These are phyloP conservation scores for Oostethus manadensis DNA, from an alignment of 2,113 vertebrate species.

Conservation along the genomic window DNA sequence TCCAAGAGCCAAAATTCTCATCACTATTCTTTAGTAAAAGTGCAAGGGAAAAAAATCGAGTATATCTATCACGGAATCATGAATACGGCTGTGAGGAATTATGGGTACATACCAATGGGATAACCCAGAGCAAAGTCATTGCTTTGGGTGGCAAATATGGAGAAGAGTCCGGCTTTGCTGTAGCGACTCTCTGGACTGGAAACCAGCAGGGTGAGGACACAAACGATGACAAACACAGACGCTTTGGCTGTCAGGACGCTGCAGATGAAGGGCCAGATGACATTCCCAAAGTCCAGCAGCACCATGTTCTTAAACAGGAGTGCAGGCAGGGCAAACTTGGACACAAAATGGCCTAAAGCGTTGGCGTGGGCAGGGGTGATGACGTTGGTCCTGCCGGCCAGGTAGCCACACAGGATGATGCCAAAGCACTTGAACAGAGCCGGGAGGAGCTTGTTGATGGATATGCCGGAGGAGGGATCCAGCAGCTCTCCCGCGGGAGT, in stretches of 20 bases:
- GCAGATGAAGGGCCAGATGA: slow-evolving; percentile 93
- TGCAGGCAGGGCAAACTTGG: slow-evolving; percentile 93
- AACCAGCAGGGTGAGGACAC: slow-evolving; percentile 84
- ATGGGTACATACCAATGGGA: slow-evolving; percentile 86
- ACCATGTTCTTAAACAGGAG: slow-evolving; percentile 98
- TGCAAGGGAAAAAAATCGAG: too few relatives aligned
- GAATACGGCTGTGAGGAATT: background rate
- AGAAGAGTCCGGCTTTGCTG: slow-evolving; percentile 93
- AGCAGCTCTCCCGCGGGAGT: slow-evolving; percentile 1
- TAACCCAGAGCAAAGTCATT: slow-evolving; percentile 98
- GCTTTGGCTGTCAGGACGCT: slow-evolving; percentile 92
- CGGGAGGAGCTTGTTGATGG: slow-evolving; percentile 89
- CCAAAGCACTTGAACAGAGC: slow-evolving; percentile 95
- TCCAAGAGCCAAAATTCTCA: too few relatives aligned
- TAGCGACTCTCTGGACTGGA: slow-evolving; percentile 82
- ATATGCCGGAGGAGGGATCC: slow-evolving; percentile 77
- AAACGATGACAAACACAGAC: slow-evolving; percentile 84
- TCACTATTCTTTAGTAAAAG: too few relatives aligned
- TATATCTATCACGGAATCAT: too few relatives aligned
- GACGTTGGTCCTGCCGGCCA: slow-evolving; percentile 86
- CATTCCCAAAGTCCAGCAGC: slow-evolving; percentile 86
- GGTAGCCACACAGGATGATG: slow-evolving; percentile 92
- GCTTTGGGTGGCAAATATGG: slow-evolving; percentile 98
- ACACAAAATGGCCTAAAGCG: slow-evolving; percentile 93
- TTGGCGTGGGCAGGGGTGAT: slow-evolving; percentile 90